Percentiles rank a stretch among this genome's conserved stretches.
Evolutionary conservation across 2,113 vertebrate species (phyloP).

Genomic region (Anthoscopus minutus): DNA sequence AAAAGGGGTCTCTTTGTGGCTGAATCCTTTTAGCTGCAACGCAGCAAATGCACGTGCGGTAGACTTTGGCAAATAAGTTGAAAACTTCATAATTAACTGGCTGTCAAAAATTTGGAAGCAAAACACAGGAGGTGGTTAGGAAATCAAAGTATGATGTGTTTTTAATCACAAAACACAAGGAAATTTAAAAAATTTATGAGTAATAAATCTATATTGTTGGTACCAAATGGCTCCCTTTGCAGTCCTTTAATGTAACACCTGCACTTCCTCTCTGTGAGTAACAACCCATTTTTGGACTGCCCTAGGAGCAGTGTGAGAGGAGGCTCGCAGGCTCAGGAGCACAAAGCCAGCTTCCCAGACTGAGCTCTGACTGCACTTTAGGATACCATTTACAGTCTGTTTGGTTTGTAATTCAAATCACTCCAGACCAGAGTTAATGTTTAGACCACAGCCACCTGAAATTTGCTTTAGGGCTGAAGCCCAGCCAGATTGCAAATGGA

Average conservation of each 20-base stretch:
- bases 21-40: not conserved
- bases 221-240: slow-evolving; percentile 50
- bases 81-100: slow-evolving; percentile 58
- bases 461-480: slow-evolving; percentile 57
- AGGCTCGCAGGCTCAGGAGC: slow-evolving; percentile 56
- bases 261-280: slow-evolving; percentile 36
- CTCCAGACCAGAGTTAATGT: slow-evolving; percentile 55
- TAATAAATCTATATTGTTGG: slow-evolving; percentile 54
- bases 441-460: slow-evolving; percentile 65
- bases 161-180: slow-evolving; percentile 58
- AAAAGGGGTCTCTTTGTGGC: not conserved
- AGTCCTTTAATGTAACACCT: slow-evolving; percentile 62
- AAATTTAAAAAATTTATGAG: slow-evolving; percentile 49
- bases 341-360: slow-evolving; percentile 56
- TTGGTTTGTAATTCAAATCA: slow-evolving; percentile 64
- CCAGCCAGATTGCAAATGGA: slow-evolving; percentile 47
- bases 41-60: not conserved
- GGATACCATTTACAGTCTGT: slow-evolving; percentile 55
- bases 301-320: slow-evolving; percentile 11
- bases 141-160: slow-evolving; percentile 58
- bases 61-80: slow-evolving; percentile 13
- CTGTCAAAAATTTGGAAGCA: slow-evolving; percentile 55
- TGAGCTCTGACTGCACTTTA: slow-evolving; percentile 36
- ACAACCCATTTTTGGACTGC: slow-evolving; percentile 36
- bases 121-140: slow-evolving; percentile 47